These are phyloP conservation scores for Zeugodacus cucurbitae DNA, from an alignment of 1,140 invertebrate genomes.

Conservation along the genomic window DNA sequence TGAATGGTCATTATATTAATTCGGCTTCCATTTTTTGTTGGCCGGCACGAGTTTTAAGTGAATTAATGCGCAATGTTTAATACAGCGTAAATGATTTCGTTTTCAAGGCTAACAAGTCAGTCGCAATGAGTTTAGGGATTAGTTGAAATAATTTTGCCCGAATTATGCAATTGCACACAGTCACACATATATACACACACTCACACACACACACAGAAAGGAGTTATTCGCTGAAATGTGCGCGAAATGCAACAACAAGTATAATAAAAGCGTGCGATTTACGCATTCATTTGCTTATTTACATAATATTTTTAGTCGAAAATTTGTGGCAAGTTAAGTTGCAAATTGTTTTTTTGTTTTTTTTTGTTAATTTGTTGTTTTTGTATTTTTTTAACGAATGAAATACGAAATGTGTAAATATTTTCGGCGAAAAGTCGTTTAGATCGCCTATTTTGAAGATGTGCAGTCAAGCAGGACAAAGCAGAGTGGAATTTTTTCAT, in stretches of 20 bases:
- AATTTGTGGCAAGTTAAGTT: neutral
- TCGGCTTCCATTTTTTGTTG: neutral
- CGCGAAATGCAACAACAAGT: too few relatives aligned
- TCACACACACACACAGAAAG: neutral
- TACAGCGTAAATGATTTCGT: conserved; percentile 13
- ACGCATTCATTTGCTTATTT: neutral
- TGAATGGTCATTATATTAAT: neutral
- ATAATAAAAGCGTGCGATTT: neutral
- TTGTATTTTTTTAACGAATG: too few relatives aligned
- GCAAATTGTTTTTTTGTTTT: neutral
- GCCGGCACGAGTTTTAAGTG: neutral
- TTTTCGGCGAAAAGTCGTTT: neutral
- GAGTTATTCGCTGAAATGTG: neutral
- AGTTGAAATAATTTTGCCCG: neutral
- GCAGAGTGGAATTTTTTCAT: too few relatives aligned
- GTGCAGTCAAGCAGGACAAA: neutral
- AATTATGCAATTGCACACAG: neutral
- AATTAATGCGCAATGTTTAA: neutral
- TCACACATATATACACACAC: neutral
- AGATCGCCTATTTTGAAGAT: neutral
- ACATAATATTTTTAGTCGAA: neutral
- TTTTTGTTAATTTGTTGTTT: neutral
- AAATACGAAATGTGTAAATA: neutral
- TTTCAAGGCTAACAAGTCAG: conserved; percentile 20
- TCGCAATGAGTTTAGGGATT: conserved; percentile 9